Evolutionary conservation across 1,140 invertebrate species (phyloP).

Genomic region (Heliothis virescens): DNA sequence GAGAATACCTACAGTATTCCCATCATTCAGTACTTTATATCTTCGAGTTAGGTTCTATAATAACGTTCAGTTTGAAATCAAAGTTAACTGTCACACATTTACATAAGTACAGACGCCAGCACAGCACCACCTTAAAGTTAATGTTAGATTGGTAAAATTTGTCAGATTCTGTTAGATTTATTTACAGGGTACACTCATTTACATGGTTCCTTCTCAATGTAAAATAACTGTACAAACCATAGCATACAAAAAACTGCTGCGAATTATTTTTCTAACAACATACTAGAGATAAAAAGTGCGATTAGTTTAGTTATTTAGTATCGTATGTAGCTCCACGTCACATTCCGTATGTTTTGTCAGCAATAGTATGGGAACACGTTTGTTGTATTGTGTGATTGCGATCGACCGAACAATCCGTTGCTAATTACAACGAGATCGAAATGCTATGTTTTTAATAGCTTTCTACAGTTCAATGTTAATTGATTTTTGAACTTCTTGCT

Average conservation of each 20-base stretch:
- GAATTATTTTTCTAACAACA: constrained; percentile 30
- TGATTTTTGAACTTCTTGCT: constrained; percentile 4
- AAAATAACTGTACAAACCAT: not conserved
- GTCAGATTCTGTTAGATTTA: too few relatives aligned
- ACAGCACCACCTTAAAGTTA: too few relatives aligned
- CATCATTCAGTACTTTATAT: too few relatives aligned
- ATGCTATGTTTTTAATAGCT: constrained; percentile 39
- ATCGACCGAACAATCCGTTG: constrained; percentile 11
- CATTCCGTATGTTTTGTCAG: constrained; percentile 35
- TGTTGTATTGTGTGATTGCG: constrained; percentile 37
- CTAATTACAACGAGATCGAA: constrained; percentile 44
- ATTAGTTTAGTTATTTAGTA: constrained; percentile 30
- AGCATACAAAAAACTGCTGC: not conserved
- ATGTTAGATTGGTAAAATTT: too few relatives aligned
- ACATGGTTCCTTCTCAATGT: too few relatives aligned
- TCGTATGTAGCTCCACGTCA: not conserved
- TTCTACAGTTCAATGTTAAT: constrained; percentile 29
- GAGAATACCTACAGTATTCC: too few relatives aligned
- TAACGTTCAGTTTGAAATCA: too few relatives aligned
- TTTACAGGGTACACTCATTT: too few relatives aligned
- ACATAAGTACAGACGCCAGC: too few relatives aligned
- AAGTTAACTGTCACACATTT: too few relatives aligned
- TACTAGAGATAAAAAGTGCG: constrained; percentile 5
- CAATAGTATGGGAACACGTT: constrained; percentile 25
- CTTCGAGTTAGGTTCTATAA: too few relatives aligned